Evolutionary conservation across 2,113 vertebrate genomes (phyloP), one percentile per base, ranked within the genome.

Genomic region (Mola mola): DNA sequence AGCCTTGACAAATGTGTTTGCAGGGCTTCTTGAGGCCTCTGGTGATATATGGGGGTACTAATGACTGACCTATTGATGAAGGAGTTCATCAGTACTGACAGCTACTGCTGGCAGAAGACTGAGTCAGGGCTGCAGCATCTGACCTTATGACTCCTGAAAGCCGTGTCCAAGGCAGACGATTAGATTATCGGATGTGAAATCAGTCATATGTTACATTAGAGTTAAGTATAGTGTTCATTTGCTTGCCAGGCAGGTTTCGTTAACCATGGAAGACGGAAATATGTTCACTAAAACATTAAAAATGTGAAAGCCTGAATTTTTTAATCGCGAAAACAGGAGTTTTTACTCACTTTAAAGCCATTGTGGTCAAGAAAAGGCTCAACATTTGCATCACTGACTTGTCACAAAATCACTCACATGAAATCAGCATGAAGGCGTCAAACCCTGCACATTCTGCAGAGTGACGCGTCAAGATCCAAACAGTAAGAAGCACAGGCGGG

Each of bases 131-230:
- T n/a, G n/a, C 29, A 13, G 29, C 66, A 8, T 44, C 31, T 71
- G 80, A 84, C 77, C 79, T 72, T n/a, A 10, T 56, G 68, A 68
- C 78, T 57, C 42, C 26, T 76, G 56, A 79, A 43, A 51, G 29
- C 43, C 16, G 8, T 58, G 48, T 22, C 26, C 38, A n/a, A 17
- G 55, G 29, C 12, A 43, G 19, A 53, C 31, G 47, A 72, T 66
- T 26, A 29, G 26, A 56, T 72, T 49, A 77, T 47, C 48, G 63
- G 17, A 61, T 34, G 8, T 50, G 10, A 75, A 47, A 71, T 68
- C 36, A 62, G 37, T 26, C 0, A 50, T 5, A 16, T 26, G 13
- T 26, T 36, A 7, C 6, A 31, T 51, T 51, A 29, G 13, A 29
- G 31, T 13, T 19, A 19, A 25, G 22, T 20, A n/a, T 49, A 19